phyloP scores from a whole-genome alignment of 2,113 vertebrate genomes.

The Phycodurus eques region DNA sequence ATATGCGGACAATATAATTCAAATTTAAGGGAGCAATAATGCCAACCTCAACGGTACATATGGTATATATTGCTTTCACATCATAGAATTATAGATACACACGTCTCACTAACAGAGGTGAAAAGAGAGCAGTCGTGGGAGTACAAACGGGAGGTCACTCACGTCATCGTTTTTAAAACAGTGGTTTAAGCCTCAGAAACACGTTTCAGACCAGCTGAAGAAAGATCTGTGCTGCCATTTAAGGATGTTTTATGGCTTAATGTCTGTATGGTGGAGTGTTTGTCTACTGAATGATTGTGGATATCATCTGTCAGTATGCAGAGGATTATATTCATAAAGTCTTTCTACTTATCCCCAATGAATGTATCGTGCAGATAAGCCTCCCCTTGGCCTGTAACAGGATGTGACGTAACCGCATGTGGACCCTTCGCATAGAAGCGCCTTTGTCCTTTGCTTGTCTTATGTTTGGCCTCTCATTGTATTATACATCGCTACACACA shows the following conservation, averaged over 20 bases:
- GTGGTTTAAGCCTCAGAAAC: conserved; percentile 15
- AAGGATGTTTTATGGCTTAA: conserved; percentile 17
- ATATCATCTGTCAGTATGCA: conserved; percentile 51
- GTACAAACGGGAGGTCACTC: not conserved
- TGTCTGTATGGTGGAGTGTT: conserved; percentile 21
- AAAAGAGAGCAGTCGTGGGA: not conserved
- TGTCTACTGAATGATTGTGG: conserved; percentile 26
- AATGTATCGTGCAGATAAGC: conserved; percentile 32
- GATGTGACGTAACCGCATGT: conserved; percentile 38
- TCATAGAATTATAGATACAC: not conserved
- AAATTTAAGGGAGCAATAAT: not conserved
- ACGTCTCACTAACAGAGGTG: not conserved
- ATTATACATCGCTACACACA: not conserved
- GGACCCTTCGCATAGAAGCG: conserved; percentile 22
- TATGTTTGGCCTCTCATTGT: conserved; percentile 10
- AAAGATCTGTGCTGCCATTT: conserved; percentile 28
- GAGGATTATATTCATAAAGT: conserved; percentile 48
- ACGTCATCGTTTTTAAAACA: conserved; percentile 1
- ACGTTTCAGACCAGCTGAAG: conserved; percentile 68
- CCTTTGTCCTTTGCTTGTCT: conserved; percentile 11
- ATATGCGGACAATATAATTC: not conserved
- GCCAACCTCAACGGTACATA: not conserved
- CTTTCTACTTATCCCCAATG: conserved; percentile 35
- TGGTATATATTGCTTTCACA: not conserved
- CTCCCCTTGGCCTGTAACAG: conserved; percentile 22